Percentiles rank a stretch among this genome's conserved stretches.
Evolutionary conservation across 1,140 invertebrate species (phyloP).

Genomic region (Psix sp.): DNA sequence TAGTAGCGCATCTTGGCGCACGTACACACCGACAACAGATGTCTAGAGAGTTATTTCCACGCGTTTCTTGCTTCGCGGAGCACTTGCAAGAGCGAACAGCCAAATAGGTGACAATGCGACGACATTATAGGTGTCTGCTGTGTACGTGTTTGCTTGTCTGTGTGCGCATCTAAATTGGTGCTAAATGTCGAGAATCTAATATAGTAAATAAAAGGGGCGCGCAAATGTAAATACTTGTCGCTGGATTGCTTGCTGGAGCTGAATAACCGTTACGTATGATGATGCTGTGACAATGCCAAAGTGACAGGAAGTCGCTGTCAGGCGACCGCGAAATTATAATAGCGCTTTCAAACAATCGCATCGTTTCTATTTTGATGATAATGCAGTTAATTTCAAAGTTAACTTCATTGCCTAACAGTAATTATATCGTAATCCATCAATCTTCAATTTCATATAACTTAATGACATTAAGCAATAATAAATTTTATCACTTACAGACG

Average conservation of each 20-base stretch:
- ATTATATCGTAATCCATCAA: too few species aligned
- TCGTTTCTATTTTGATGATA: constrained; percentile 5
- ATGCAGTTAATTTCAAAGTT: too few species aligned
- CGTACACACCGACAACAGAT: constrained; percentile 12
- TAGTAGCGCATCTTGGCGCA: constrained; percentile 29
- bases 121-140: constrained; percentile 33
- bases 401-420: too few species aligned
- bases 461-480: too few species aligned
- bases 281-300: constrained; percentile 32
- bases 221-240: constrained; percentile 34
- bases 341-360: constrained; percentile 33
- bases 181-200: constrained; percentile 31
- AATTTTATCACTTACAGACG: too few species aligned
- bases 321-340: constrained; percentile 34
- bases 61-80: constrained; percentile 15
- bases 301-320: constrained; percentile 22
- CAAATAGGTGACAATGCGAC: constrained; percentile 34
- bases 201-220: constrained; percentile 39
- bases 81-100: constrained; percentile 32
- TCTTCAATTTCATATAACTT: too few species aligned
- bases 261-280: constrained; percentile 40
- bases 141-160: background rate
- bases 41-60: constrained; percentile 11
- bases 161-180: constrained; percentile 27
- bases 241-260: constrained; percentile 18